phyloP scores from a whole-genome alignment of 2,888 invertebrate genomes.

The Synergus umbraculus region DNA sequence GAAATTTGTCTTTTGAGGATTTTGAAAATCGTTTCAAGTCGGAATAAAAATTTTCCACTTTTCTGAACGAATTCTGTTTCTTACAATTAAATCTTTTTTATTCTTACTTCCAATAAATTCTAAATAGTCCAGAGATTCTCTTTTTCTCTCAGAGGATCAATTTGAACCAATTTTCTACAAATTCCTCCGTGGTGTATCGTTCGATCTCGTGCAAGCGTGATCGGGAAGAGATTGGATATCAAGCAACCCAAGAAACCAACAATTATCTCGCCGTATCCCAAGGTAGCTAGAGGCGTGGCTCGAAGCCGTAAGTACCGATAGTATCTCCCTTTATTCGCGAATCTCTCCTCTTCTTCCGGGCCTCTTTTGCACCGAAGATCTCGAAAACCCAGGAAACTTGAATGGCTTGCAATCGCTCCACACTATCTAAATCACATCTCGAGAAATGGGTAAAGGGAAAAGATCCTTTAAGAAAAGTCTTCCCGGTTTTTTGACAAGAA shows the following conservation, averaged over 20 bases:
- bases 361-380: slow-evolving; percentile 1
- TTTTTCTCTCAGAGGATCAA: background rate
- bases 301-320: slow-evolving; percentile 30
- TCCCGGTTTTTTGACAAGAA: slow-evolving; percentile 45
- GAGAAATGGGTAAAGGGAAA: slow-evolving; percentile 36
- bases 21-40: too few relatives aligned
- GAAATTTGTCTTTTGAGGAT: too few relatives aligned
- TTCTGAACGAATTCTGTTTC: too few relatives aligned
- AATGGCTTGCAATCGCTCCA: slow-evolving; percentile 29
- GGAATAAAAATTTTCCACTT: too few relatives aligned
- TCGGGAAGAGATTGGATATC: slow-evolving; percentile 33
- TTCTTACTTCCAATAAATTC: background rate
- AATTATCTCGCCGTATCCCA: slow-evolving; percentile 48
- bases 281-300: slow-evolving; percentile 44
- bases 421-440: slow-evolving; percentile 47
- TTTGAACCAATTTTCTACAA: slow-evolving; percentile 14
- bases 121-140: background rate
- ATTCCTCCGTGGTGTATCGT: slow-evolving; percentile 42
- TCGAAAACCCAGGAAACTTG: background rate
- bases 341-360: slow-evolving; percentile 42
- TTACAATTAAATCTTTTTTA: too few relatives aligned
- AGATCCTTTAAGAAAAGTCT: slow-evolving; percentile 45
- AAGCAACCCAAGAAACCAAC: slow-evolving; percentile 44
- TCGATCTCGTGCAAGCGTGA: slow-evolving; percentile 40
- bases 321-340: slow-evolving; percentile 34